Evolutionary conservation across 2,797 vertebrate genomes (phyloP).

Genomic region (Macropus fuliginosus): DNA sequence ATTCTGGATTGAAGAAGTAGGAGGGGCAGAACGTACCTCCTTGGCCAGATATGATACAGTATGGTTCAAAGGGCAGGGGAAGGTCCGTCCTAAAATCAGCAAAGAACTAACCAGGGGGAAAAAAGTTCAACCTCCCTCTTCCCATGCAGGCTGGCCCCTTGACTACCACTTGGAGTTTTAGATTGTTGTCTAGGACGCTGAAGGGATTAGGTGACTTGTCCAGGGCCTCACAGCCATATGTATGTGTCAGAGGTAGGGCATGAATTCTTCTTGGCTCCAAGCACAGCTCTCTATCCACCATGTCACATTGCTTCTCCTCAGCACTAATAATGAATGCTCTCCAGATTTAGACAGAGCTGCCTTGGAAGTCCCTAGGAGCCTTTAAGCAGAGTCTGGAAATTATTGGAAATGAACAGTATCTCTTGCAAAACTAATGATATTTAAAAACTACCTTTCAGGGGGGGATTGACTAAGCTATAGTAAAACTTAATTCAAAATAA

Average conservation of each 20-base stretch:
- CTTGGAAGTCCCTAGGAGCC: not conserved
- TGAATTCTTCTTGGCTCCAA: too few species aligned
- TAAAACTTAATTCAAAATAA: not conserved
- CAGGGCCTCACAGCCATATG: too few species aligned
- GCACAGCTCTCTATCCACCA: too few species aligned
- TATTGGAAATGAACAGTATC: not conserved
- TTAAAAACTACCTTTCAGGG: not conserved
- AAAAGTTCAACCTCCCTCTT: not conserved
- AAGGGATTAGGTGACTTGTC: too few species aligned
- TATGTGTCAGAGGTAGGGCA: too few species aligned
- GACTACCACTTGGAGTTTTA: not conserved
- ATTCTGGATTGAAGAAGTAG: not conserved
- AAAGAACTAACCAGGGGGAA: not conserved
- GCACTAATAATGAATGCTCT: not conserved
- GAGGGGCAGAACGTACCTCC: not conserved
- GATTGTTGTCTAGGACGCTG: not conserved
- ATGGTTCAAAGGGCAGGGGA: not conserved
- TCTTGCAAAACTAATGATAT: not conserved
- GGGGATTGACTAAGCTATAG: not conserved
- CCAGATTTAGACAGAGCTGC: not conserved
- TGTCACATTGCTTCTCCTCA: not conserved
- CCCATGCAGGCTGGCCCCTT: too few species aligned
- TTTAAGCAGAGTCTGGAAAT: not conserved
- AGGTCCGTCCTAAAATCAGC: not conserved
- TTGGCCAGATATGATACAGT: not conserved